phyloP scores from a whole-genome alignment of 2,113 vertebrate species.

The Panthera leo region DNA sequence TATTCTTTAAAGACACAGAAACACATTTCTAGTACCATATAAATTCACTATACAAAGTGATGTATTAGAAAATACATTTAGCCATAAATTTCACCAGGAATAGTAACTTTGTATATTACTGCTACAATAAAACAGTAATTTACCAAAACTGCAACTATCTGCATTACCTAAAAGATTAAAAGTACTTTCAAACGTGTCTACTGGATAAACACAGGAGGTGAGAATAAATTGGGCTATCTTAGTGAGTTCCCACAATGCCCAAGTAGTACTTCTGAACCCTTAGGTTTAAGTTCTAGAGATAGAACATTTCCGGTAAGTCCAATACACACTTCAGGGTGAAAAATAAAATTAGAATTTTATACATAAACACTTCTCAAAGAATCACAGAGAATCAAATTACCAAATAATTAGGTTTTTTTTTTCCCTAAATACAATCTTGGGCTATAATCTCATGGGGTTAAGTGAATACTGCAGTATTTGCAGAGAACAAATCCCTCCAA shows the following conservation, averaged over 20 bases:
- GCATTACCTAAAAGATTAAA: background rate
- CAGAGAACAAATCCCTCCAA: constrained; percentile 41
- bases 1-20: background rate
- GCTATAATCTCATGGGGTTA: background rate
- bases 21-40: background rate
- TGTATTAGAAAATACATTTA: background rate
- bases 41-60: background rate
- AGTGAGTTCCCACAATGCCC: background rate
- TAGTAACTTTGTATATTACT: background rate
- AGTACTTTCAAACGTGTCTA: background rate
- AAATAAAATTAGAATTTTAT: background rate
- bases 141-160: background rate
- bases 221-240: background rate
- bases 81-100: background rate
- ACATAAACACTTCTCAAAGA: background rate
- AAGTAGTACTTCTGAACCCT: background rate
- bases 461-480: background rate
- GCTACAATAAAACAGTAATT: background rate
- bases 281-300: background rate
- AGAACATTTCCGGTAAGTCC: background rate
- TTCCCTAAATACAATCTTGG: background rate
- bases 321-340: background rate
- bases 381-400: constrained; percentile 37
- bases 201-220: background rate
- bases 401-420: background rate